Evolutionary conservation across 1,140 invertebrate genomes (phyloP).

Genomic region (Aethina tumida): DNA sequence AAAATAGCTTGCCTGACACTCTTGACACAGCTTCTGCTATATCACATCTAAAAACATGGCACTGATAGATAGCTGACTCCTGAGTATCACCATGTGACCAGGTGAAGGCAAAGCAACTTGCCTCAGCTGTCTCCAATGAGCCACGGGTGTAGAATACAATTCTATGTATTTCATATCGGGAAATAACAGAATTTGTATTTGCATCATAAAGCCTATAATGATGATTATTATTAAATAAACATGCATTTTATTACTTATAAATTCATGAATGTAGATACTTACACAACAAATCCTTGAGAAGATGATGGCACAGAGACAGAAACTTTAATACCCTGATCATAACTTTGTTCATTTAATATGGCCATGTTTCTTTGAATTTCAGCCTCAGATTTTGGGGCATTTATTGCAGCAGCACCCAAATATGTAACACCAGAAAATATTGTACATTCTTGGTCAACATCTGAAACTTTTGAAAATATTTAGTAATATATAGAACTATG

Average conservation of each 20-base stretch:
- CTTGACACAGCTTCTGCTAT: constrained; percentile 88
- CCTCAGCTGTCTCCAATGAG: constrained; percentile 68
- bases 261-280: no score
- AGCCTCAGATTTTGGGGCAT: constrained; percentile 85
- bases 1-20: constrained; percentile 46
- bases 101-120: constrained; percentile 93
- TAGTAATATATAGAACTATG: neutral
- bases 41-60: constrained; percentile 94
- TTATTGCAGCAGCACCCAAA: constrained; percentile 85
- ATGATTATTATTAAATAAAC: neutral
- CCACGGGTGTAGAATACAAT: constrained; percentile 94
- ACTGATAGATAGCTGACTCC: constrained; percentile 87
- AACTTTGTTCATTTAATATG: constrained; percentile 68
- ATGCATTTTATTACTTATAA: no score
- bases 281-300: constrained; percentile 75
- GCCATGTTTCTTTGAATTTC: constrained; percentile 94
- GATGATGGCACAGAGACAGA: constrained; percentile 85
- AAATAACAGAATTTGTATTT: constrained; percentile 71
- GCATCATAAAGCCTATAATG: constrained; percentile 76
- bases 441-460: constrained; percentile 77
- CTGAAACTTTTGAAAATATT: constrained; percentile 43
- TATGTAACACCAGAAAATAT: constrained; percentile 92
- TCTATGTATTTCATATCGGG: constrained; percentile 81
- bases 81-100: constrained; percentile 86
- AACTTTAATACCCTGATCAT: constrained; percentile 73